Evolutionary conservation across 2,888 invertebrate genomes (phyloP).

Genomic region (Trilocha varians): DNA sequence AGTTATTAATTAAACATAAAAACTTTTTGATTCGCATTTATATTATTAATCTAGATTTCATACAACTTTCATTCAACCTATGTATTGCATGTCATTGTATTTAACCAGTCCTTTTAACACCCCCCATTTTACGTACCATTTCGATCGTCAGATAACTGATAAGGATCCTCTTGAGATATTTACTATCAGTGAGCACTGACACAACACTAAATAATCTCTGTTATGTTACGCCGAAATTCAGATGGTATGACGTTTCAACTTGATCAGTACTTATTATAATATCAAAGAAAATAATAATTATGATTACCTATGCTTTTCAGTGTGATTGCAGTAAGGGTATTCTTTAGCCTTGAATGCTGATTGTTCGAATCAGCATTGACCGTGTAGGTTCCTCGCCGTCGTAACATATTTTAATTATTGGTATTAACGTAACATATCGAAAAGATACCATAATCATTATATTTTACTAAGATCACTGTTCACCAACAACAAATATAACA

Average conservation of each 20-base stretch:
- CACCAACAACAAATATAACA: no score
- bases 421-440: constrained; percentile 4
- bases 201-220: not conserved
- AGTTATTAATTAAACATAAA: no score
- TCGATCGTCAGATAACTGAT: not conserved
- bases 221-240: not conserved
- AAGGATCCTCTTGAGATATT: not conserved
- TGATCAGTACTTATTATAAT: no score
- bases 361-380: constrained; percentile 50
- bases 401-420: constrained; percentile 41
- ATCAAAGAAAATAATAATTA: no score
- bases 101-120: no score
- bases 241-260: not conserved
- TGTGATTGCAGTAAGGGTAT: not conserved
- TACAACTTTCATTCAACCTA: not conserved
- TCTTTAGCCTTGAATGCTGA: constrained; percentile 32
- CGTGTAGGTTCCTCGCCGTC: constrained; percentile 60
- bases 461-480: constrained; percentile 16
- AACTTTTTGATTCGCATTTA: no score
- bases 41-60: no score
- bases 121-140: no score
- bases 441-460: constrained; percentile 8
- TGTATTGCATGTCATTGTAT: no score
- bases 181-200: not conserved
- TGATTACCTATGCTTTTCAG: not conserved